phyloP scores from a whole-genome alignment of 2,888 invertebrate species.

The Papilio protenor region DNA sequence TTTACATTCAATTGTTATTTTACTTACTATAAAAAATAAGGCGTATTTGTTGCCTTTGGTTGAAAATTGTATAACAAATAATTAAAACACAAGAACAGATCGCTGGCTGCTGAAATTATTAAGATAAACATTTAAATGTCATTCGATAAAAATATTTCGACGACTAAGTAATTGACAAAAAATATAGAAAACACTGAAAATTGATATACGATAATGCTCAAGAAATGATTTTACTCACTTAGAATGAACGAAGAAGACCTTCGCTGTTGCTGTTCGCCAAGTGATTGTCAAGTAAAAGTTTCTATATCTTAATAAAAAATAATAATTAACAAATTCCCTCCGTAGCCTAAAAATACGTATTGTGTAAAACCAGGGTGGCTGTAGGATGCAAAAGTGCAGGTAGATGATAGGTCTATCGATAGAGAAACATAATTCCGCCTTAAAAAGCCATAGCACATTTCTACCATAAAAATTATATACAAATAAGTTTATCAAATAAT shows the following conservation, averaged over 20 bases:
- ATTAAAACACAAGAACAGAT: not conserved
- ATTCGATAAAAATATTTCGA: slow-evolving; percentile 26
- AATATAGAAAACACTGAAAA: slow-evolving; percentile 47
- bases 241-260: slow-evolving; percentile 58
- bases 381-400: not conserved
- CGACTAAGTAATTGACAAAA: not conserved
- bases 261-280: slow-evolving; percentile 60
- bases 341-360: not conserved
- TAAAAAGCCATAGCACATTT: not conserved
- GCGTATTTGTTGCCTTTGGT: not conserved
- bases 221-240: slow-evolving; percentile 41
- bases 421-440: no score
- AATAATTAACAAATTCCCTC: not conserved
- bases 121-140: slow-evolving; percentile 6
- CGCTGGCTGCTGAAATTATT: slow-evolving; percentile 3
- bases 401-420: no score
- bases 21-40: not conserved
- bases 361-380: not conserved
- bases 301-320: slow-evolving; percentile 29
- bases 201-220: slow-evolving; percentile 43
- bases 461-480: not conserved
- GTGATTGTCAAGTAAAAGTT: slow-evolving; percentile 56
- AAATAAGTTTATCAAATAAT: not conserved
- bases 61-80: not conserved
- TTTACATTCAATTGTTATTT: not conserved